These are phyloP conservation scores for Polypterus senegalus DNA, from an alignment of 2,113 vertebrate genomes.

Conservation along the genomic window DNA sequence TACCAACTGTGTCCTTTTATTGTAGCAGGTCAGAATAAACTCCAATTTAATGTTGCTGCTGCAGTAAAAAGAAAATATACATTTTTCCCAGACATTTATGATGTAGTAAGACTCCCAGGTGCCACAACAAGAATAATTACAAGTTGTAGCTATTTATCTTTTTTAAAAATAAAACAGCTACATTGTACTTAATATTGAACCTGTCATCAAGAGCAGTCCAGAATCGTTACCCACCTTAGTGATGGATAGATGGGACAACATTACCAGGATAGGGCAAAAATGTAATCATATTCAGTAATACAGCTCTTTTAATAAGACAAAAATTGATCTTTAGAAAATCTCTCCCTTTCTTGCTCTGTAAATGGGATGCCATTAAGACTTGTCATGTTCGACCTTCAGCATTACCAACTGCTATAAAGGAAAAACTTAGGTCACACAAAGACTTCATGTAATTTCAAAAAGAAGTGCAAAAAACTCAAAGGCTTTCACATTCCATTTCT, in stretches of 20 bases:
- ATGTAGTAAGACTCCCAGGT: too few species aligned
- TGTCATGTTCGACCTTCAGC: conserved; percentile 50
- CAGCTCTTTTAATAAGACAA: conserved; percentile 46
- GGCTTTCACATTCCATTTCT: too few species aligned
- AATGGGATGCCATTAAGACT: conserved; percentile 40
- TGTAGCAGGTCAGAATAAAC: too few species aligned
- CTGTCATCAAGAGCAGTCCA: conserved; percentile 53
- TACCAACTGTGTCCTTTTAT: too few species aligned
- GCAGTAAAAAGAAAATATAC: too few species aligned
- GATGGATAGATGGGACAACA: conserved; percentile 64
- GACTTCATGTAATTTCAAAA: too few species aligned
- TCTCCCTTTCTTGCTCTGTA: conserved; percentile 12
- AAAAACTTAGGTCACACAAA: background rate
- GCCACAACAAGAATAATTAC: too few species aligned
- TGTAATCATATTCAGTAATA: conserved; percentile 59
- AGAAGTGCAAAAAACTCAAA: too few species aligned
- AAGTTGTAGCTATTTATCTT: conserved; percentile 15
- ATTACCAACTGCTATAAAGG: conserved; percentile 24
- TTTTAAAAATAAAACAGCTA: background rate
- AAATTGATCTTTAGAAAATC: conserved; percentile 53
- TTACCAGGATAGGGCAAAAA: conserved; percentile 49
- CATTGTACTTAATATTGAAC: conserved; percentile 37
- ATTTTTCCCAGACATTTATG: too few species aligned
- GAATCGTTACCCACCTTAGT: conserved; percentile 46
- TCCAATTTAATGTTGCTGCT: too few species aligned